Conservation (phyloP, 2,888 invertebrate genomes). For the Griposia aprilina region DNA sequence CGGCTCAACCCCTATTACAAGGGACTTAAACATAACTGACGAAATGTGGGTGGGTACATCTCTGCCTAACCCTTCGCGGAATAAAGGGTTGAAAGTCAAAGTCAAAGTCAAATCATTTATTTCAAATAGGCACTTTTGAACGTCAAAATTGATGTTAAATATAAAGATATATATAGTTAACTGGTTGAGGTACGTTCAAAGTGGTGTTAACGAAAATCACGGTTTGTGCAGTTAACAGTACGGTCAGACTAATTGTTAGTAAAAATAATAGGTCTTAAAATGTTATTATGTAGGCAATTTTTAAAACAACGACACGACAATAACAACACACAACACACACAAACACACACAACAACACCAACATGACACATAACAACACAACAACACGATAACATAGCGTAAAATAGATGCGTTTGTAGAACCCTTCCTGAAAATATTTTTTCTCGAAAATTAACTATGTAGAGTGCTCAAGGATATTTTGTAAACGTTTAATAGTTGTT, state of each 20-base stretch:
- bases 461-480: background rate
- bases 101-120: too few species aligned
- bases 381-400: too few species aligned
- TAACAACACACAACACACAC: too few species aligned
- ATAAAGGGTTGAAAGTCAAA: too few species aligned
- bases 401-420: background rate
- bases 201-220: slow-evolving; percentile 55
- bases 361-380: too few species aligned
- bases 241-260: slow-evolving; percentile 35
- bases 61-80: background rate
- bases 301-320: too few species aligned
- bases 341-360: too few species aligned
- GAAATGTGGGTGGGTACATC: background rate
- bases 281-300: background rate
- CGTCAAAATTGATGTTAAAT: too few species aligned
- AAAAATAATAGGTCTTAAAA: background rate
- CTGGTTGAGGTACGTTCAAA: slow-evolving; percentile 14
- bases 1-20: background rate
- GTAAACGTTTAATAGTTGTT: too few species aligned
- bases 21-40: background rate
- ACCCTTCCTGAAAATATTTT: background rate
- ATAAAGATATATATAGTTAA: background rate
- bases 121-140: too few species aligned
- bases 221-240: slow-evolving; percentile 58
- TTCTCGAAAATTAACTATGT: background rate